A percentile compares a stretch with the other conserved stretches of the same genome.
Evolutionary conservation across 53 echinoderm and acorn worm genomes (phyloP).

Genomic region (Mesocentrotus franciscanus): DNA sequence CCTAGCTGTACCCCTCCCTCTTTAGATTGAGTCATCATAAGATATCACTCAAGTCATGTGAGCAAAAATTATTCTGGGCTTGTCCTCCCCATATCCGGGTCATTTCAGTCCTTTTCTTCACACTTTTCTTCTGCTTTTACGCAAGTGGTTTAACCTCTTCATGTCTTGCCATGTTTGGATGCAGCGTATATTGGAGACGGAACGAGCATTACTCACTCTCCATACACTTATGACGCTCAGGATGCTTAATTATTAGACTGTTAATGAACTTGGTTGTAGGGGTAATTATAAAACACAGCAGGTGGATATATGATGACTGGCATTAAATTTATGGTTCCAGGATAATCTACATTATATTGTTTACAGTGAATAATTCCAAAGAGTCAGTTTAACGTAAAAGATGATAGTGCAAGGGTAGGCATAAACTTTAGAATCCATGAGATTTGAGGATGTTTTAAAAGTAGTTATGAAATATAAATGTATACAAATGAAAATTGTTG

Average conservation of each 20-base stretch:
- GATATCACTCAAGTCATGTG: constrained; percentile 4
- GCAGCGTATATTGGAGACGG: not conserved
- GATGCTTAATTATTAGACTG: constrained; percentile 39
- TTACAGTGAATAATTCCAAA: not conserved
- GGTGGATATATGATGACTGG: not conserved
- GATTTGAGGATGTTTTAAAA: too few species aligned
- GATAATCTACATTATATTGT: not conserved
- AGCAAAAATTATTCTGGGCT: not conserved
- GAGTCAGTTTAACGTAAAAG: too few species aligned
- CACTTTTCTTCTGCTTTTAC: not conserved
- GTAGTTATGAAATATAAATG: too few species aligned
- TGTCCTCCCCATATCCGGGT: constrained; percentile 9
- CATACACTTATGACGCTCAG: not conserved
- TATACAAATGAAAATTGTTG: too few species aligned
- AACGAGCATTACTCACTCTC: not conserved
- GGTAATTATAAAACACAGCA: not conserved
- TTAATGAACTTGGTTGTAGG: not conserved
- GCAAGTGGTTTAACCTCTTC: not conserved
- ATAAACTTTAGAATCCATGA: not conserved
- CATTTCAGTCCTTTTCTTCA: not conserved
- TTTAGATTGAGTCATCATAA: constrained; percentile 19
- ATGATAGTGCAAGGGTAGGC: not conserved
- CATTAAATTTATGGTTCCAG: not conserved
- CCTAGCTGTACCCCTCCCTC: constrained; percentile 8
- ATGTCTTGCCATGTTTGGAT: not conserved